These are phyloP conservation scores for Drosophila buzzatii DNA, from an alignment of 2,888 invertebrate species.

Conservation along the genomic window DNA sequence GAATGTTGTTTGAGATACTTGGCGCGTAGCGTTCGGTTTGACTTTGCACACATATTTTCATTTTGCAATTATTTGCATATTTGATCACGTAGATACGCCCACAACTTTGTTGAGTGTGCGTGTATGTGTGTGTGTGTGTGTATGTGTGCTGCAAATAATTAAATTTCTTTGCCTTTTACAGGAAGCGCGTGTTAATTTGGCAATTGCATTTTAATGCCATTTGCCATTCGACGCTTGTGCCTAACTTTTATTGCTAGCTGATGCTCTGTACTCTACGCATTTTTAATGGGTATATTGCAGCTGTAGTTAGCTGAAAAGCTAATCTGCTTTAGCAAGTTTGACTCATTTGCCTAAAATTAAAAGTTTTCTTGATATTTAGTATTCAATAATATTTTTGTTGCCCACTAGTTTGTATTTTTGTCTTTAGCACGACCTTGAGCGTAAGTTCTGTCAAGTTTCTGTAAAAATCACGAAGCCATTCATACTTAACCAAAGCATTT, in stretches of 20 bases:
- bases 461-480: conserved; percentile 26
- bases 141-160: conserved; percentile 52
- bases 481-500: conserved; percentile 37
- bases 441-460: background rate
- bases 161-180: conserved; percentile 41
- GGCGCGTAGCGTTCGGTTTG: conserved; percentile 35
- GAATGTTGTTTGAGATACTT: conserved; percentile 36
- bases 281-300: background rate
- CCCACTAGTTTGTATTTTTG: background rate
- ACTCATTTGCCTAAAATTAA: too few species aligned
- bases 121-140: background rate
- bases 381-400: background rate
- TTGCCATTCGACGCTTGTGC: conserved; percentile 8
- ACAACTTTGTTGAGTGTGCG: conserved; percentile 15
- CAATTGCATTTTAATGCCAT: conserved; percentile 31
- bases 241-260: conserved; percentile 11
- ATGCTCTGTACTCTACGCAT: background rate
- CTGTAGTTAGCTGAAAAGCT: background rate
- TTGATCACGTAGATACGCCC: conserved; percentile 64
- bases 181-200: conserved; percentile 32
- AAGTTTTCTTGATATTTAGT: background rate
- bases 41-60: conserved; percentile 57
- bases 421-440: too few species aligned
- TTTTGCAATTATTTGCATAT: conserved; percentile 76
- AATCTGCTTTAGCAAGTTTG: too few species aligned